phyloP scores from a whole-genome alignment of 2,888 invertebrate genomes.

The Pyrrhosoma nymphula region DNA sequence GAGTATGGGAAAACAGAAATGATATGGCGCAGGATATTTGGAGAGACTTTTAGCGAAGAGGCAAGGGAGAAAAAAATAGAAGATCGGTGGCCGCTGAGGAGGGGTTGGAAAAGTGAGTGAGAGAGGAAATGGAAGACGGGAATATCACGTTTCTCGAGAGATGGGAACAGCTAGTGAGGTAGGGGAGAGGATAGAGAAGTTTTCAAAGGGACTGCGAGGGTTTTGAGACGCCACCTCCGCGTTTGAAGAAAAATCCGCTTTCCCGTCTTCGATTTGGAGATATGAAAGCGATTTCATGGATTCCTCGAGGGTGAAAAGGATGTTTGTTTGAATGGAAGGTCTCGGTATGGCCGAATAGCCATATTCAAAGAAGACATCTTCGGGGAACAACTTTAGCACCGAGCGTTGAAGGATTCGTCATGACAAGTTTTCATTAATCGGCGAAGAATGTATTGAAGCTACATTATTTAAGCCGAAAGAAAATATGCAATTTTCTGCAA shows the following conservation, averaged over 20 bases:
- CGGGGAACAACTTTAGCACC: background rate
- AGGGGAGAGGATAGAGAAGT: background rate
- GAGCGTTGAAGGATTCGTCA: background rate
- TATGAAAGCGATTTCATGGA: slow-evolving; percentile 22
- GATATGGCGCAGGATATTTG: background rate
- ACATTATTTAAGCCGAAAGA: background rate
- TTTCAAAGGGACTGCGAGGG: background rate
- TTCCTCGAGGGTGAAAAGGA: background rate
- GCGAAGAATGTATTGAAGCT: background rate
- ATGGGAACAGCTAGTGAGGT: too few relatives aligned
- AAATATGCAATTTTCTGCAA: too few relatives aligned
- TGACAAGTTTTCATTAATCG: background rate
- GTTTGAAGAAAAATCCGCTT: background rate
- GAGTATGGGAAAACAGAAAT: background rate
- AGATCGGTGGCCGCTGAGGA: background rate
- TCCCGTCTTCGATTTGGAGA: slow-evolving; percentile 15
- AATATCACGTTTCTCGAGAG: background rate
- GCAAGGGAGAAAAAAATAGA: background rate
- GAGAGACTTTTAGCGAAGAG: background rate
- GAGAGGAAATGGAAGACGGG: background rate
- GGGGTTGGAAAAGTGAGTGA: background rate
- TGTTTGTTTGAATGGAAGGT: background rate
- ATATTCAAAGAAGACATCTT: background rate
- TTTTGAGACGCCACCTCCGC: background rate
- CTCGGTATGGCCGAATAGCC: background rate